Evolutionary conservation across 2,797 vertebrate species (phyloP).

Genomic region (Amphiprion clarkii): DNA sequence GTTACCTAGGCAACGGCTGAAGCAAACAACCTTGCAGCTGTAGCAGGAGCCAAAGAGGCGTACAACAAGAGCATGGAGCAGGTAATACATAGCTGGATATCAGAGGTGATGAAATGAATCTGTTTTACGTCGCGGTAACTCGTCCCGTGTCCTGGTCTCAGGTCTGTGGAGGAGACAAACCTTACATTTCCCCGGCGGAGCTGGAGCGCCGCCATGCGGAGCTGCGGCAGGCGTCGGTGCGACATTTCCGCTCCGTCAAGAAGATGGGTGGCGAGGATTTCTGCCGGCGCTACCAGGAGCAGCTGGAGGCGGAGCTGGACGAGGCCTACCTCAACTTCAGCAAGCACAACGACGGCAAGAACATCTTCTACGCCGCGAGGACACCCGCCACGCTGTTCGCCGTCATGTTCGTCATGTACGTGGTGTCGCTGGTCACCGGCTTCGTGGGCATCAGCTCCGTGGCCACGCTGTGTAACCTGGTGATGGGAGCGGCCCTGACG

Average conservation of each 20-base stretch:
- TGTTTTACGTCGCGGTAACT: background rate
- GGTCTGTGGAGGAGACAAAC: conserved; percentile 96
- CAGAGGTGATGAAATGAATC: background rate
- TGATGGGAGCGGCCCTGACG: conserved; percentile 92
- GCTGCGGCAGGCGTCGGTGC: conserved; percentile 85
- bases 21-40: conserved; percentile 96
- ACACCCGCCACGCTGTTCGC: conserved; percentile 96
- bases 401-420: conserved; percentile 94
- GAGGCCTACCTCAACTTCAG: conserved; percentile 92
- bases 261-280: conserved; percentile 99
- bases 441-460: conserved; percentile 93
- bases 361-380: conserved; percentile 96
- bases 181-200: conserved; percentile 93
- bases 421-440: conserved; percentile 92
- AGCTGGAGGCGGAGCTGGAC: conserved; percentile 93
- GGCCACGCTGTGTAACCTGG: conserved; percentile 91
- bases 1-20: conserved; percentile 92
- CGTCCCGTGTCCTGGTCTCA: conserved; percentile 50
- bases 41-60: conserved; percentile 93
- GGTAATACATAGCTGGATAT: conserved; percentile 75
- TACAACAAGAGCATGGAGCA: conserved; percentile 95
- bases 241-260: conserved; percentile 92
- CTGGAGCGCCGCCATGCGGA: conserved; percentile 91
- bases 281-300: conserved; percentile 93
- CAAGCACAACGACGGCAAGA: conserved; percentile 98